Base-by-base conservation (phyloP, 2,797 vertebrate species). In the Ciconia nigra region DNA sequence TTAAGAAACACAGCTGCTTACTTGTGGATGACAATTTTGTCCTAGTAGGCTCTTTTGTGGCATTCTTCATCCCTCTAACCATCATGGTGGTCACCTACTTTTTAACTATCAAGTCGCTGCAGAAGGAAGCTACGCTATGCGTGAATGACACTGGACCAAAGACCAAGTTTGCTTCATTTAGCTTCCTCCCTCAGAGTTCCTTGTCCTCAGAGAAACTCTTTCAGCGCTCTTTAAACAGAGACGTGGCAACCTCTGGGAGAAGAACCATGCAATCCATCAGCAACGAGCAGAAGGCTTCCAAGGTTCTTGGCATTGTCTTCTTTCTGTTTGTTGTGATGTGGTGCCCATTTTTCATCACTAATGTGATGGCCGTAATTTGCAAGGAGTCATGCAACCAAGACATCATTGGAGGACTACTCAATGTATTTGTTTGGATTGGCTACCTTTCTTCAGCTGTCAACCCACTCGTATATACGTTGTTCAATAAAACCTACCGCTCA, bases 291-390 rank as follows among this genome's bases (percentile, higher is more conserved):
- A 99, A 99, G 96, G 99, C 99, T 3, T 99, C 99, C 86, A 99
- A 99, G 96, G 99, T 99, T 44, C 98, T 99, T 47, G 99, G 99
- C 24, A 99, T 99, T 63, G 99, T 99, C 76, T 99, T 99, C 96
- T 99, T 99, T 57, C 98, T 99, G 73, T 99, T 99, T 25, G 99
- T 99, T 84, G 98, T 99, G 87, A 99, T 99, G 99, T 99, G 99
- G 99, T 99, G 99, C 95, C 99, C 99, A 0, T 99, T 99, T 91
- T 99, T 99, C 96, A 98, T 99, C 97, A 99, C 99, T 55, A 99
- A 99, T 54, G 99, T 99, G 79, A 98, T 99, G 98, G 98, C 98
- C 0, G 99, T 99, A 92, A 98, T 98, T 54, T 99, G 99, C 67
- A 98, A 98, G 58, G 97, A 99, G 8, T 97, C 98, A 0, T 99